A percentile compares a stretch with the other conserved stretches of the same genome.
Conservation (phyloP, 2,888 invertebrate species). For the Plagiodera versicolora region DNA sequence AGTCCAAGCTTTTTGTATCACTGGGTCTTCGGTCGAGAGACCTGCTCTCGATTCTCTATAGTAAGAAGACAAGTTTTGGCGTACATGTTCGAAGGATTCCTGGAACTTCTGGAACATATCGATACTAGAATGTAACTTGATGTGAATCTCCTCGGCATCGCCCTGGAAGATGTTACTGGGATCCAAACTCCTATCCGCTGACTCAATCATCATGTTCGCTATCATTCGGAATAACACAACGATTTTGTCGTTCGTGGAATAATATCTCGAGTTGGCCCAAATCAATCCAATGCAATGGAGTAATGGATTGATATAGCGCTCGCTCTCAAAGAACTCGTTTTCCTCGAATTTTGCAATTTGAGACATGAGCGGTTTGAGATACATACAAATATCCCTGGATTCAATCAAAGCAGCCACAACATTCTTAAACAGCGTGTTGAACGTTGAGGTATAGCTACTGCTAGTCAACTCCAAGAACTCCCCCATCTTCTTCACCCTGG, state of each 20-base stretch:
- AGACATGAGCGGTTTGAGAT: conserved; percentile 71
- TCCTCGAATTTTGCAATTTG: conserved; percentile 74
- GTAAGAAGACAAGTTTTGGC: conserved; percentile 53
- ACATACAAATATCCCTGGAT: conserved; percentile 79
- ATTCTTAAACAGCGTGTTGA: conserved; percentile 76
- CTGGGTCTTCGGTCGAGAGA: conserved; percentile 45
- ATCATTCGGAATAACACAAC: conserved; percentile 76
- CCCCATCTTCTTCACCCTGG: conserved; percentile 81
- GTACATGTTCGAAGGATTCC: conserved; percentile 56
- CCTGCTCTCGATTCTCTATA: conserved; percentile 43
- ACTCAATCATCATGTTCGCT: conserved; percentile 78
- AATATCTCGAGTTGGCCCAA: conserved; percentile 75
- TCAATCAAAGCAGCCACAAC: conserved; percentile 80
- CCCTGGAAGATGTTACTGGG: conserved; percentile 83
- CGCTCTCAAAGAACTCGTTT: conserved; percentile 68
- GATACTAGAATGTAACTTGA: conserved; percentile 44
- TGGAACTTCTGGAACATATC: conserved; percentile 44
- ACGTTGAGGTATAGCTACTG: conserved; percentile 78
- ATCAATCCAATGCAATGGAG: conserved; percentile 79
- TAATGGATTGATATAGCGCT: conserved; percentile 64
- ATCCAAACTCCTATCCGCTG: conserved; percentile 73
- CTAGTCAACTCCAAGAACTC: conserved; percentile 67
- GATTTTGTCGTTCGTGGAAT: conserved; percentile 58
- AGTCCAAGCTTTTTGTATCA: conserved; percentile 70
- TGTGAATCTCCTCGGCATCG: conserved; percentile 59